Conservation (phyloP, 2,113 vertebrate species). For the Chaenocephalus aceratus region DNA sequence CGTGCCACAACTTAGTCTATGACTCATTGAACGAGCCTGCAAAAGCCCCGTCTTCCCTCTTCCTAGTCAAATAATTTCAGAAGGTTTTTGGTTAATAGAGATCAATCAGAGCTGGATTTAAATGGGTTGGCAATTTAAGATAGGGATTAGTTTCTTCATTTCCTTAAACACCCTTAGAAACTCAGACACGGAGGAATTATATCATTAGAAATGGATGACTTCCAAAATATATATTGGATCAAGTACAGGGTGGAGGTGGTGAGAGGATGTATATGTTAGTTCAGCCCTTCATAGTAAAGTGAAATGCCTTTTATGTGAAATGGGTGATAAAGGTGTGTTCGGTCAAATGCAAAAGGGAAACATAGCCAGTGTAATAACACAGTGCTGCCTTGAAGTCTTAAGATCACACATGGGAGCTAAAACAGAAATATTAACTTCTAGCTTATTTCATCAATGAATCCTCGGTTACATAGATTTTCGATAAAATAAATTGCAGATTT, state of each 20-base stretch:
- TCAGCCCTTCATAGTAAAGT: background rate
- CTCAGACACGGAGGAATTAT: slow-evolving; percentile 26
- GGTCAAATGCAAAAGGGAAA: background rate
- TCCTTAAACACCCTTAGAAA: slow-evolving; percentile 34
- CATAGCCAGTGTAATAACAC: background rate
- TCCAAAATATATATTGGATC: slow-evolving; percentile 34
- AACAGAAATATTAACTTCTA: no score
- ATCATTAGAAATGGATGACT: slow-evolving; percentile 27
- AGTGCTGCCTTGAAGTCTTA: no score
- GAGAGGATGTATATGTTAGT: background rate
- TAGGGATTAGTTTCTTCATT: slow-evolving; percentile 35
- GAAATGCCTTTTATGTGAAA: background rate
- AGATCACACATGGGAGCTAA: no score
- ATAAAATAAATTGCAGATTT: no score
- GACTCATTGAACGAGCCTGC: slow-evolving; percentile 29
- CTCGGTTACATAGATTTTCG: no score
- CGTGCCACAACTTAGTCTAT: slow-evolving; percentile 51
- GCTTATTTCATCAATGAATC: no score
- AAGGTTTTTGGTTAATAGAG: slow-evolving; percentile 40
- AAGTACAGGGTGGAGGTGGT: background rate
- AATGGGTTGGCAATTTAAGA: slow-evolving; percentile 30
- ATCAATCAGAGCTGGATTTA: slow-evolving; percentile 54
- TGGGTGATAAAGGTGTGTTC: background rate
- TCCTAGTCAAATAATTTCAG: slow-evolving; percentile 38
- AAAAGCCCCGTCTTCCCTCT: slow-evolving; percentile 40